Evolutionary conservation across 2,888 invertebrate species (phyloP), one percentile per base, ranked within the genome.

Genomic region (Digitonthophagus gazella): DNA sequence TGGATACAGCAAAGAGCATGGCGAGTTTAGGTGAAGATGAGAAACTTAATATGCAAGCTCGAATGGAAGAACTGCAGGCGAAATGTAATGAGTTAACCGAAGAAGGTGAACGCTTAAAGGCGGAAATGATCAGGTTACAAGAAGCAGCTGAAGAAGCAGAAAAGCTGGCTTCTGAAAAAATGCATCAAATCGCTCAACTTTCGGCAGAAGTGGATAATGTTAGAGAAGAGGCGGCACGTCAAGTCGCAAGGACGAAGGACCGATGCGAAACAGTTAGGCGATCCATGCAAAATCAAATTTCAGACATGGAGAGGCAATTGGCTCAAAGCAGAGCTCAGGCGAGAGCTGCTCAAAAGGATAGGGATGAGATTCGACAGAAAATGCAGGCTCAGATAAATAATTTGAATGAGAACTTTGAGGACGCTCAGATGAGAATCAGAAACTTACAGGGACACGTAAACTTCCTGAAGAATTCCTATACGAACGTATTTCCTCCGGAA

Each of bases 341-440:
- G 0, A 85, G 85, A 76, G 84, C 87, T 0, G 88, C 89, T 0
- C 89, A 90, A 75, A 90, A 89, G 76, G 90, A 91, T 69, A 85
- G 90, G 64, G 90, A 90, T 74, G 90, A 91, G 74, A 87, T 90
- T 57, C 85, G 91, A 66, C 89, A 90, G 78, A 87, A 89, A 71
- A 89, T 91, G 88, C 90, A 90, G 75, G 84, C 87, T 15, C 90
- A 91, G 78, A 87, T 91, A 63, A 88, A 85, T 71, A 88, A 86
- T 75, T 79, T 91, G 70, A 89, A 88, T 76, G 90, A 90, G 75
- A 89, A 88, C 73, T 90, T 90, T 73, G 88, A 90, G 68, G 84
- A 90, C 76, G 89, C 89, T 0, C 89, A 90, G 75, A 86, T 88
- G 74, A 82, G 90, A 16, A 86, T 90, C 11, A 85, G 87, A 28